phyloP scores from a whole-genome alignment of 2,888 invertebrate species.

The Caenorhabditis zanzibari region DNA sequence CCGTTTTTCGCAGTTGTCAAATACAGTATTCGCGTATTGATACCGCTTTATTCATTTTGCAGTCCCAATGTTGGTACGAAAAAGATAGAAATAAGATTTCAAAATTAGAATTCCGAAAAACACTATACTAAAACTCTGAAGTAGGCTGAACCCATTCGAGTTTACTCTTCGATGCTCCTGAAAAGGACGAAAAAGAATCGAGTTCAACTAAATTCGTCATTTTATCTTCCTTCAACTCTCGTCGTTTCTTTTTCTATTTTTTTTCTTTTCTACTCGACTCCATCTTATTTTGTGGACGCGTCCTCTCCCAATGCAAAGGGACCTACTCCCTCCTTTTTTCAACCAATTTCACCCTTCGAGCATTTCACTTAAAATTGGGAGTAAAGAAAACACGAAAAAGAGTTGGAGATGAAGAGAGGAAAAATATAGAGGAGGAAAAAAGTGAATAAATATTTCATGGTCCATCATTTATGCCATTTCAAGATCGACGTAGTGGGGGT shows the following conservation, averaged over 20 bases:
- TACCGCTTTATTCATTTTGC: too few relatives aligned
- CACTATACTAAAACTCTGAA: too few relatives aligned
- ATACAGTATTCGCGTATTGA: too few relatives aligned
- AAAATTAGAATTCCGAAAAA: too few relatives aligned
- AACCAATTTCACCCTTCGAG: slow-evolving; percentile 38
- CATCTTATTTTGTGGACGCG: slow-evolving; percentile 2
- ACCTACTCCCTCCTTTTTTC: slow-evolving; percentile 18
- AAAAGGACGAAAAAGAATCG: slow-evolving; percentile 1
- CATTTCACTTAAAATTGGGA: slow-evolving; percentile 43
- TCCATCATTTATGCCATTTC: slow-evolving; percentile 61
- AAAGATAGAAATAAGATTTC: too few relatives aligned
- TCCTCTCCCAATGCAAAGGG: slow-evolving; percentile 6
- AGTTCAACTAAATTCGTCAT: slow-evolving; percentile 43
- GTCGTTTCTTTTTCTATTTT: slow-evolving; percentile 1
- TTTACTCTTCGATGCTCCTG: not conserved
- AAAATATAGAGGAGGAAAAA: slow-evolving; percentile 17
- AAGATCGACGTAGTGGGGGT: slow-evolving; percentile 36
- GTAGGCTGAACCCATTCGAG: too few relatives aligned
- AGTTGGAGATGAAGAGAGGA: not conserved
- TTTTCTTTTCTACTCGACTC: slow-evolving; percentile 1
- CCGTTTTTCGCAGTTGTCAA: too few relatives aligned
- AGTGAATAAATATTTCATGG: slow-evolving; percentile 61
- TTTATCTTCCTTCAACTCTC: slow-evolving; percentile 15
- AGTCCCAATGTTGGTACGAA: too few relatives aligned
- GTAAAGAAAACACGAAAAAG: not conserved